phyloP scores from a whole-genome alignment of 2,113 vertebrate genomes.

The Myiopsitta monachus region DNA sequence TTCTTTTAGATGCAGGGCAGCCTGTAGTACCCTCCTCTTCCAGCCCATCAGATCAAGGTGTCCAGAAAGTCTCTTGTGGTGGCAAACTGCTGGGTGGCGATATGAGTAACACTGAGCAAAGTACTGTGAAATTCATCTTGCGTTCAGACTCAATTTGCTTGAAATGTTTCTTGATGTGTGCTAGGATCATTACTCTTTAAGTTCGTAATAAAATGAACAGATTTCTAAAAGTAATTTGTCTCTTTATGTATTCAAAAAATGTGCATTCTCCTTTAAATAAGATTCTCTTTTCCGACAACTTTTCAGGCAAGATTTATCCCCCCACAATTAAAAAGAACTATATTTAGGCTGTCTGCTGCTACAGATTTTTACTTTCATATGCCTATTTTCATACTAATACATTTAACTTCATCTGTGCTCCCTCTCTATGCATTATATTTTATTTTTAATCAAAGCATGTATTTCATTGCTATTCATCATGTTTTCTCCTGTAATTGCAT shows the following conservation, averaged over 20 bases:
- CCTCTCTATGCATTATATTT: neutral
- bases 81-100: neutral
- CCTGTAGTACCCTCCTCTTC: neutral
- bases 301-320: neutral
- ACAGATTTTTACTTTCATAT: neutral
- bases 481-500: neutral
- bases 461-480: neutral
- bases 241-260: neutral
- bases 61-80: neutral
- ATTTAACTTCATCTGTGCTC: neutral
- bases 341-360: neutral
- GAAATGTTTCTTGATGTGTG: neutral
- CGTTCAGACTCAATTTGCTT: neutral
- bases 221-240: neutral
- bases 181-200: neutral
- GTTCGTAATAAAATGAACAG: neutral
- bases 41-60: neutral
- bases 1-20: neutral
- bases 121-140: neutral
- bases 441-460: constrained; percentile 3
- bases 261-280: neutral
- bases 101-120: rapidly evolving
- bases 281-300: neutral
- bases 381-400: neutral
- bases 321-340: neutral